Conservation (phyloP, 2,113 vertebrate species). For the Cyanistes caeruleus region DNA sequence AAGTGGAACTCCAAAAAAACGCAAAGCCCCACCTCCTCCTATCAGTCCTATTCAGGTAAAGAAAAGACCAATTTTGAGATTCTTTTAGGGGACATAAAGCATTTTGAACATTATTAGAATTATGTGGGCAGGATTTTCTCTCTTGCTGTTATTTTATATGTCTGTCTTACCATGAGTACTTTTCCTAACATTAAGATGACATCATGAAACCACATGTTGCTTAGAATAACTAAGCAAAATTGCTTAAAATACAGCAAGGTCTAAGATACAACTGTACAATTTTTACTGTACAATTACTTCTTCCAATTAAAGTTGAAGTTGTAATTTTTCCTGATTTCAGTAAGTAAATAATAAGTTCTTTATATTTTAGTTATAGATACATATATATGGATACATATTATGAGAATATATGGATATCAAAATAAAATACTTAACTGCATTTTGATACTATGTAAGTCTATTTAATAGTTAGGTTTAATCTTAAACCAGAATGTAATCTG, state of each 20-base stretch:
- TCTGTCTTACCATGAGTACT: not conserved
- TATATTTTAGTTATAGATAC: not conserved
- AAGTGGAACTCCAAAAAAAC: conserved; percentile 99
- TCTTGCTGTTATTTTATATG: not conserved
- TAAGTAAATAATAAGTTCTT: not conserved
- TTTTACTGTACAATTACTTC: not conserved
- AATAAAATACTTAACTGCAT: not conserved
- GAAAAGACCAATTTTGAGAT: conserved; percentile 45
- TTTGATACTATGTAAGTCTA: not conserved
- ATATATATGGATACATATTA: not conserved
- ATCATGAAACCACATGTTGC: not conserved
- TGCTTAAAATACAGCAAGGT: not conserved
- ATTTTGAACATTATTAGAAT: not conserved
- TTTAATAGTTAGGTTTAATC: not conserved
- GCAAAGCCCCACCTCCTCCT: conserved; percentile 98
- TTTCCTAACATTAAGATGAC: not conserved
- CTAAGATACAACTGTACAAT: not conserved
- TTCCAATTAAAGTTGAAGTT: not conserved
- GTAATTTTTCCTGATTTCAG: not conserved
- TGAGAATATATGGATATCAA: not conserved
- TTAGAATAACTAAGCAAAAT: not conserved
- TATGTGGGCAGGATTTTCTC: not conserved
- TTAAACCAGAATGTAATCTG: not conserved
- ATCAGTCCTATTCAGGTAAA: conserved; percentile 96
- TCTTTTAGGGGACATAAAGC: not conserved